Base-by-base conservation (phyloP, 2,888 invertebrate genomes). In the Flabesymbios commensalis region DNA sequence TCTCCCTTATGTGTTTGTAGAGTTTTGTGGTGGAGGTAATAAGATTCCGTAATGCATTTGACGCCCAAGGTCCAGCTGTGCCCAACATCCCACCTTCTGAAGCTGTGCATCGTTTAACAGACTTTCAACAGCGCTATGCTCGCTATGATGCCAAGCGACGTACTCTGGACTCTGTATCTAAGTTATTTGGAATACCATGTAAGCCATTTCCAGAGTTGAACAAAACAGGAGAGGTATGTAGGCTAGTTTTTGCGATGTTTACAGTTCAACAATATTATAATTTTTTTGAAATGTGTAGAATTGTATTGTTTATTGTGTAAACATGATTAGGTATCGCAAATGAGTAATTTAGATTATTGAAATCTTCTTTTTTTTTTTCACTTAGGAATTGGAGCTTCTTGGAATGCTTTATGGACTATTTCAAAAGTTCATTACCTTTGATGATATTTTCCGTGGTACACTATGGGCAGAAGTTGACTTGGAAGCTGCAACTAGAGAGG, bases 11-110 rank as follows among this genome's bases (percentile, higher is more conserved):
- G 45, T n/a, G 29, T 19, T 19, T 72, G 33, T 72, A 81, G 80
- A 79, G 78, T 24, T 83, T 83, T 70, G 81, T 82, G 22, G 82
- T 83, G 32, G 82, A 83, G 67, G 82, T 82, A 51, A 81, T 83
- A 48, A 79, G 81, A 72, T 82, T 83, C 72, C 71, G 83, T 39
- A 83, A 83, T 74, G 77, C 79, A 0, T 83, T 83, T 73, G 83
- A 83, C 66, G 78, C 80, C 24, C 80, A 80, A 67, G 81, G 82
- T 26, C 81, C 82, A 1, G 75, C 76, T 28, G 77, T 80, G 14
- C 79, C 80, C 10, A 80, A 79, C 22, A 79, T 81, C 48, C 74
- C 74, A 2, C 82, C 82, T 29, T 73, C 76, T 31, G 80, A 80
- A 61, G 81, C 81, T 31, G 79, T 81, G 7, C 67, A 72, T 22